Base-by-base conservation (phyloP, 2,888 invertebrate species). In the Protophormia terraenovae region DNA sequence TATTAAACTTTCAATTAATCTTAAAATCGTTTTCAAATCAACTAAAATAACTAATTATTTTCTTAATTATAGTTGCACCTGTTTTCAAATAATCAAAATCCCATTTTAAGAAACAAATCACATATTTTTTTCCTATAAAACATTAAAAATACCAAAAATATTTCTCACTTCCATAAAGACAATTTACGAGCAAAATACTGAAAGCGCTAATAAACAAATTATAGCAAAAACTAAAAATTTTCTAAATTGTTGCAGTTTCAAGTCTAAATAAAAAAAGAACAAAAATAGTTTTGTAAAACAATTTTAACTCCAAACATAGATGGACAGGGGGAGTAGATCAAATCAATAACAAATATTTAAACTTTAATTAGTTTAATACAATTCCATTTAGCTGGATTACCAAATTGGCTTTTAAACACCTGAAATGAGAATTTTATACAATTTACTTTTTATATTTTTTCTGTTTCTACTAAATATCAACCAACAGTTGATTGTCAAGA, bases 131-230 rank as follows among this genome's bases (percentile, higher is more conserved):
- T 79, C 41, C 0, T 22, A 22, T 27, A 14, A 60, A 60, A 47
- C 32, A 53, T 50, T 71, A 41, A 58, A 78, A 84, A 75, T 71
- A 50, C 22, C 75, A 29, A 71, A 84, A 79, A 75, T 84, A 66
- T 47, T 84, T 84, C 76, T 64, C 84, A 80, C 80, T 80, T 76
- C 75, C 58, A 71, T 76, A 64, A 50, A 60, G 19, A 69, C 24
- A 47, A 77, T 53, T n/a, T 29, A 41, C 41, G 67, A 19, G 24
- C 14, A 50, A 62, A 75, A 22, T 32, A 32, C 24, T 69, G 22
- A 19, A 22, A 60, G 58, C 67, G 27, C 35, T 32, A 58, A 60
- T 58, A 64, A 75, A 76, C 73, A 75, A 83, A 83, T 83, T 79
- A 75, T 38, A 75, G n/a, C 45, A 72, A 75, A 62, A 41, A 66